Conservation (phyloP, 2,797 vertebrate species). For the Hybognathus amarus region DNA sequence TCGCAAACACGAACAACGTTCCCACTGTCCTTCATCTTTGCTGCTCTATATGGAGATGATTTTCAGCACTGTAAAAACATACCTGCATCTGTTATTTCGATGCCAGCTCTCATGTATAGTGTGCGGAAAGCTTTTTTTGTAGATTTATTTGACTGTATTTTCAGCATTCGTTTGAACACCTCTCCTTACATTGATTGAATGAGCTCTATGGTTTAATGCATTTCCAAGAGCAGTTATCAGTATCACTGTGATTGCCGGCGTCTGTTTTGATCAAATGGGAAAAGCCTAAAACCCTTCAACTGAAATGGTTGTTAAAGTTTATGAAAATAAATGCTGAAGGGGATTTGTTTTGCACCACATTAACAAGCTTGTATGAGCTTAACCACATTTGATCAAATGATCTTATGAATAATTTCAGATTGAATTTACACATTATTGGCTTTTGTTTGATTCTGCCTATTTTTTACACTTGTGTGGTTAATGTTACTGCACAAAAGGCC, state of each 20-base stretch:
- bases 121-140: slow-evolving; percentile 14
- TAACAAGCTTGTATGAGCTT: slow-evolving; percentile 67
- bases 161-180: slow-evolving; percentile 55
- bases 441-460: not conserved
- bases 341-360: slow-evolving; percentile 61
- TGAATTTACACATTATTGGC: not conserved
- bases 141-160: slow-evolving; percentile 54
- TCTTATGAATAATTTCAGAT: slow-evolving; percentile 43
- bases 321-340: slow-evolving; percentile 68
- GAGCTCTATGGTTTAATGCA: slow-evolving; percentile 76
- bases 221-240: slow-evolving; percentile 75
- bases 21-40: slow-evolving; percentile 48
- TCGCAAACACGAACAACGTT: slow-evolving; percentile 51
- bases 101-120: not conserved
- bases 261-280: slow-evolving; percentile 69
- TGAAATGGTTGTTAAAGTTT: slow-evolving; percentile 69
- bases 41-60: slow-evolving; percentile 39
- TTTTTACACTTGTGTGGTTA: not conserved
- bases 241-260: slow-evolving; percentile 74
- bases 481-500: not conserved
- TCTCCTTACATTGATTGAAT: slow-evolving; percentile 72
- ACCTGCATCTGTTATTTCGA: slow-evolving; percentile 6
- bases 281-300: slow-evolving; percentile 67
- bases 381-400: slow-evolving; percentile 60
- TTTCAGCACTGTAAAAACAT: not conserved